phyloP scores from a whole-genome alignment of 2,888 invertebrate species.

The Melieria crassipennis region DNA sequence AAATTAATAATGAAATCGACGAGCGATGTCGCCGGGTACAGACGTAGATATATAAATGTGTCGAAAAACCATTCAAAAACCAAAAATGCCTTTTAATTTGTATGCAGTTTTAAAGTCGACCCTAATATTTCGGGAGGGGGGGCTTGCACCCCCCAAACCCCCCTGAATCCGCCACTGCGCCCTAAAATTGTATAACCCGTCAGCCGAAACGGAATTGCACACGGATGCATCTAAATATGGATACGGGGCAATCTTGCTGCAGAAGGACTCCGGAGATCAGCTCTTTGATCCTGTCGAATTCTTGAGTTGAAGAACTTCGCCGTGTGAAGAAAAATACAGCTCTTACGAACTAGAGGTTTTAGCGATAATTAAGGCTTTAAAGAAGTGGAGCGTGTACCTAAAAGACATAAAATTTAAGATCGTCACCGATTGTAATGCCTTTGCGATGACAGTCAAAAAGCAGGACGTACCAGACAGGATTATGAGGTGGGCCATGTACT shows the following conservation, averaged over 20 bases:
- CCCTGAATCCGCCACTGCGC: conserved; percentile 36
- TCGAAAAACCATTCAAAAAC: too few species aligned
- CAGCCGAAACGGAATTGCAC: conserved; percentile 36
- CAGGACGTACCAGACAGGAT: conserved; percentile 41
- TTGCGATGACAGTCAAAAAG: conserved; percentile 47
- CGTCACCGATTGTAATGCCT: conserved; percentile 5
- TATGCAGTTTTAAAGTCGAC: too few species aligned
- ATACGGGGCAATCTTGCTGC: conserved; percentile 35
- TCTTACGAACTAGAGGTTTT: conserved; percentile 46
- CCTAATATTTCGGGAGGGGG: too few species aligned
- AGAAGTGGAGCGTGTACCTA: conserved; percentile 50
- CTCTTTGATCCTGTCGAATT: conserved; percentile 7
- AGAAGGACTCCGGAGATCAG: conserved; percentile 4
- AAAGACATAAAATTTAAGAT: conserved; percentile 40
- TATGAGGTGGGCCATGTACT: not conserved
- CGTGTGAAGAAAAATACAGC: conserved; percentile 35
- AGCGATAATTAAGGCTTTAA: conserved; percentile 39
- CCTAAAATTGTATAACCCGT: conserved; percentile 29
- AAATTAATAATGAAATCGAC: too few species aligned
- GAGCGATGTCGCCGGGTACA: too few species aligned
- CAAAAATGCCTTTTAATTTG: too few species aligned
- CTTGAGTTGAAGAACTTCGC: conserved; percentile 39
- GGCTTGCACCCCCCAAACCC: too few species aligned
- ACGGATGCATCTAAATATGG: conserved; percentile 42
- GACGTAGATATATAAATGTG: too few species aligned